A percentile compares a stretch with the other conserved stretches of the same genome.
Evolutionary conservation across 2,113 vertebrate genomes (phyloP).

Genomic region (Plotosus lineatus): DNA sequence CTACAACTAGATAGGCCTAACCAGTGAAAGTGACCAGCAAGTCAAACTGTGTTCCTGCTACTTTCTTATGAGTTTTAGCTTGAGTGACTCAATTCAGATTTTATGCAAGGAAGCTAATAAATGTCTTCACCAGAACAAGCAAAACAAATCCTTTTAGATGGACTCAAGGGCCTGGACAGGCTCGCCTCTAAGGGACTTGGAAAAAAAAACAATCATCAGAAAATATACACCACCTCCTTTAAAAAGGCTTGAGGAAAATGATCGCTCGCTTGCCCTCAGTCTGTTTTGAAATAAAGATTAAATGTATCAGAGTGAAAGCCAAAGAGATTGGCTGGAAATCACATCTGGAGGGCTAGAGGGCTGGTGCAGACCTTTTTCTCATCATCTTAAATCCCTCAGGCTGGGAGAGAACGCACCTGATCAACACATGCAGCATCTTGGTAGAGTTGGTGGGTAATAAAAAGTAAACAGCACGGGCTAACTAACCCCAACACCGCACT

Average conservation of each 20-base stretch:
- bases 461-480: constrained; percentile 49
- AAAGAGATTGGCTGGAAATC: constrained; percentile 39
- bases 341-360: constrained; percentile 41
- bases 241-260: background rate
- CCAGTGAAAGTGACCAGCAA: constrained; percentile 20
- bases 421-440: constrained; percentile 22
- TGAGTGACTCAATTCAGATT: background rate
- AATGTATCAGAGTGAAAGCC: constrained; percentile 52
- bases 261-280: background rate
- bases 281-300: constrained; percentile 39
- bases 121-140: constrained; percentile 6
- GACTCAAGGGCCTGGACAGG: background rate
- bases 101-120: background rate
- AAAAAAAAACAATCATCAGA: background rate
- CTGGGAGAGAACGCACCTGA: constrained; percentile 48
- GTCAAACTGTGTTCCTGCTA: constrained; percentile 23
- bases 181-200: background rate
- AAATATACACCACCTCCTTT: constrained; percentile 6
- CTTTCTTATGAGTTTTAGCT: background rate
- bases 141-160: constrained; percentile 24
- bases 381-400: constrained; percentile 63
- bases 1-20: constrained; percentile 15
- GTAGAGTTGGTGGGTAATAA: constrained; percentile 31
- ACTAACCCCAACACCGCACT: background rate
- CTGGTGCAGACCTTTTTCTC: constrained; percentile 58